Base-by-base conservation (phyloP, 2,113 vertebrate genomes). In the Ceratotherium simum region DNA sequence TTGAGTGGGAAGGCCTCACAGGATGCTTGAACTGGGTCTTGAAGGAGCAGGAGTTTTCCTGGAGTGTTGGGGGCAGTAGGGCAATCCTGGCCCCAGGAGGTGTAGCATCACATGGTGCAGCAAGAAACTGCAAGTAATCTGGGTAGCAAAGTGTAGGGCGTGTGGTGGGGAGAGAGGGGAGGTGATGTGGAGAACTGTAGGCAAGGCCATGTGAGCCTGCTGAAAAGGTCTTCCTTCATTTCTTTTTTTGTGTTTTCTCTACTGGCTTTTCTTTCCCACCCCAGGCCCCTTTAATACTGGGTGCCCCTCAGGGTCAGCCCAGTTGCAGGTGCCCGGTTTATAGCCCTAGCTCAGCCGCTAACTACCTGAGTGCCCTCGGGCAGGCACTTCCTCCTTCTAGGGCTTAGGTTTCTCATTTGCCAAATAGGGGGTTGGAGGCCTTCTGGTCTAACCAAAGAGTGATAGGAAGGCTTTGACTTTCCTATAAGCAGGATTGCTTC, bases 231-330 rank as follows among this genome's bases (percentile, higher is more conserved):
- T 93, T 36, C 62, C 39, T 79, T 46, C 13, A 39, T 51, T 76
- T 65, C 12, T 90, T 36, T 93, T n/a, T 48, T 3, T 31, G 48
- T 58, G 51, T 39, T 72, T 67, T 62, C 62, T 90, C 27, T 60
- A 67, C 11, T 46, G 75, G 31, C 58, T 88, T 96, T 92, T 88
- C 65, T 92, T 95, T 72, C n/a, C 46, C 20, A 56, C 39, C 42
- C 31, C 1, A 39, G 46, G 17, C 8, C 23, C 36, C 60, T 56
- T 65, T 75, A 39, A 39, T 25, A 29, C 9, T 46, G 58, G 36
- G 36, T 56, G 31, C 60, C 60, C 48, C 23, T 76, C n/a, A 62
- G 20, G 25, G 75, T 48, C 31, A 25, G 65, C 11, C 54, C 33
- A 16, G 7, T 81, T 60, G 51, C 11, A 42, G 31, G 36, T 48